Conservation (phyloP, 64 coral and sea anemone genomes). For the Astreopora myriophthalma region DNA sequence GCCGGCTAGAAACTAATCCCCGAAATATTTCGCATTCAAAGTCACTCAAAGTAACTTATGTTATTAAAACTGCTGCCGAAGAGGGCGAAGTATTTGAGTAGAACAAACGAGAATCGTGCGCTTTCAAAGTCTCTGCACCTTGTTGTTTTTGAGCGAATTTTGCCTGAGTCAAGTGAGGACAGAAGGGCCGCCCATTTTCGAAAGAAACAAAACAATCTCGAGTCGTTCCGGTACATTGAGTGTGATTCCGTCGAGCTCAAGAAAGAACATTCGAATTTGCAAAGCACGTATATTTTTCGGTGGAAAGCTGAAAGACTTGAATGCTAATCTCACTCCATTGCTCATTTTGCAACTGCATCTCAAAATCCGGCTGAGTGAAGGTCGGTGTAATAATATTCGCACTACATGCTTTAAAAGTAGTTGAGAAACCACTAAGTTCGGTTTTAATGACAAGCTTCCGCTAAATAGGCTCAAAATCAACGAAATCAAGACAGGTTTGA, state of each 20-base stretch:
- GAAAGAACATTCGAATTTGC: neutral
- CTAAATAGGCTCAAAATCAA: neutral
- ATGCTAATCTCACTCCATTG: neutral
- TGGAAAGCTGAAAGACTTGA: neutral
- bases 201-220: neutral
- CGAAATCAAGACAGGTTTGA: neutral
- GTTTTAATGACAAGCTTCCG: neutral
- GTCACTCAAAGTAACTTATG: slow-evolving; percentile 4
- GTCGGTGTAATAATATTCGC: neutral
- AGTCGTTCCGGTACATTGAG: neutral
- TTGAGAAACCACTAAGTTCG: neutral
- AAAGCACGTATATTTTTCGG: neutral
- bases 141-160: neutral
- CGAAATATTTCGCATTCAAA: slow-evolving; percentile 33
- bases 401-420: slow-evolving; percentile 1
- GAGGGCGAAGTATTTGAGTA: neutral
- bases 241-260: neutral
- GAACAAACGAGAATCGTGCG: neutral
- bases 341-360: neutral
- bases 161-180: neutral
- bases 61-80: neutral
- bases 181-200: neutral
- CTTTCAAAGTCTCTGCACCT: neutral
- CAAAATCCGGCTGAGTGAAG: neutral
- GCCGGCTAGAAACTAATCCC: slow-evolving; percentile 27